phyloP scores from a whole-genome alignment of 1,140 invertebrate genomes.

The Zaprionus gabonicus region DNA sequence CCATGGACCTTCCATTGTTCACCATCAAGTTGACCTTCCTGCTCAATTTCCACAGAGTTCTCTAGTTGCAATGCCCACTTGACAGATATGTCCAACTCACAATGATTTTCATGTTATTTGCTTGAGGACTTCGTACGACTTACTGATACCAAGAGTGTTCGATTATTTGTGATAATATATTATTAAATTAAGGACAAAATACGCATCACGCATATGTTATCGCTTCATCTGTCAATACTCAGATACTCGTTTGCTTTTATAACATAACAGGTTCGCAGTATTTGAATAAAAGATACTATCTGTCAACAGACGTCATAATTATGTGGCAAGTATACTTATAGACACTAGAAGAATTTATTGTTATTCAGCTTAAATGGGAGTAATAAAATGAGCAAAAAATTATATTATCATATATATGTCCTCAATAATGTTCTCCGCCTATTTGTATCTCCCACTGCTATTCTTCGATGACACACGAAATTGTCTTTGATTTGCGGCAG shows the following conservation, averaged over 20 bases:
- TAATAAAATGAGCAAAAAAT: too few species aligned
- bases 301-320: conserved; percentile 4
- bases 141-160: conserved; percentile 53
- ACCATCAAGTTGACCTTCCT: conserved; percentile 89
- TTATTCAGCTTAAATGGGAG: too few species aligned
- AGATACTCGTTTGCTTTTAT: conserved; percentile 22
- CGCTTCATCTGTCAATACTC: conserved; percentile 1
- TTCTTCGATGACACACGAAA: too few species aligned
- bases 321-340: background rate
- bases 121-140: conserved; percentile 52
- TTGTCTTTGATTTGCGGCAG: too few species aligned
- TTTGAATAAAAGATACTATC: conserved; percentile 13
- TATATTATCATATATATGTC: too few species aligned
- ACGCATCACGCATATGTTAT: background rate
- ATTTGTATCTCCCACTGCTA: too few species aligned
- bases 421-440: too few species aligned
- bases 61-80: conserved; percentile 88
- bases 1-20: conserved; percentile 89
- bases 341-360: too few species aligned
- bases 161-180: conserved; percentile 54
- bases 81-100: conserved; percentile 52
- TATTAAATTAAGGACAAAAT: conserved; percentile 29
- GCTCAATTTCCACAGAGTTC: conserved; percentile 91
- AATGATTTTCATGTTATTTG: conserved; percentile 74
- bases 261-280: conserved; percentile 40